Evolutionary conservation across 2,797 vertebrate species (phyloP), one percentile per base, ranked within the genome.

Genomic region (Anguilla marmorata): DNA sequence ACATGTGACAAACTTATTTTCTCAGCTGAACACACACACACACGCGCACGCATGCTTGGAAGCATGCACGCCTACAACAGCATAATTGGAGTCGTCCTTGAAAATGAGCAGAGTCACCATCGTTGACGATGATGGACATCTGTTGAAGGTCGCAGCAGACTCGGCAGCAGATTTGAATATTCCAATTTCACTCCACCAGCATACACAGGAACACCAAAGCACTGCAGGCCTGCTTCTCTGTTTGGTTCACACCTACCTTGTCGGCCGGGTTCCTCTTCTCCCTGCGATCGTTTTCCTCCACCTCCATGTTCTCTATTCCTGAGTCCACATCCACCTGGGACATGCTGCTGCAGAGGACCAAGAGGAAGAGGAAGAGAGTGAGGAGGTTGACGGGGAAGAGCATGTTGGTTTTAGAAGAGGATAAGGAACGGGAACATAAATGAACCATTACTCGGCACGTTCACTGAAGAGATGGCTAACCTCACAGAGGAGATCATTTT

Each of bases 251-350:
- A 0, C 82, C 11, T 92, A 99, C 99, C 98, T 99, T 99, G 91
- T 99, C 99, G 0, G 97, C 94, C 90, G 98, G 94, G 93, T 97
- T 98, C 91, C 98, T 96, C 85, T 99, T 99, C 93, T 99, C 99
- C 91, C 98, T 97, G 91, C 98, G 98, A 92, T 99, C 99, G 2
- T 94, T 97, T 93, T 99, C 99, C 24, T 99, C 99, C 0, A 99
- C 99, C 92, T 99, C 99, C 99, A 99, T 99, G 92, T 99, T 99
- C 94, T 99, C 99, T 88, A 99, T 99, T 93, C 99, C 99, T 92
- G 99, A 99, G 97, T 99, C 99, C 94, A 99, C 98, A 93, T 99
- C 99, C 94, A 99, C 98, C 96, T 99, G 99, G 96, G 98, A 99
- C 97, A 99, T 98, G 93, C 99, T 99, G 93, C 52, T 56, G 27